Conservation (phyloP, 2,113 vertebrate species). For the Cettia cetti region DNA sequence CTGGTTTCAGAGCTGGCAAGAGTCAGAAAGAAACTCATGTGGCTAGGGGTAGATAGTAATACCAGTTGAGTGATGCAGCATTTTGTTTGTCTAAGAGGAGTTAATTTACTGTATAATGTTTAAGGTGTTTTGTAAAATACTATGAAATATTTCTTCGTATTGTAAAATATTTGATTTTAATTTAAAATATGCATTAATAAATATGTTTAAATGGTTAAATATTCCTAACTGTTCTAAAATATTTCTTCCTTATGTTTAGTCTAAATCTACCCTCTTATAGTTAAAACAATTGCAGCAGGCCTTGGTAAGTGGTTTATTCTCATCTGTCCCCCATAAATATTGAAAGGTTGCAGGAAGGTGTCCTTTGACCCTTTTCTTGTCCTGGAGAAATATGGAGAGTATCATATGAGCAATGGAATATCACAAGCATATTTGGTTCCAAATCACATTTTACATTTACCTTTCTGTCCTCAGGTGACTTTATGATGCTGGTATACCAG, state of each 20-base stretch:
- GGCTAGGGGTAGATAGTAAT: background rate
- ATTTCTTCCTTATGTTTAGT: background rate
- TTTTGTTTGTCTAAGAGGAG: background rate
- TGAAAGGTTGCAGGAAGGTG: background rate
- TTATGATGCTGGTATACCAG: background rate
- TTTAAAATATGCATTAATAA: background rate
- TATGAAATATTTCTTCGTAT: background rate
- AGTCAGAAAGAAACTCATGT: background rate
- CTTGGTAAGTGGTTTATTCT: background rate
- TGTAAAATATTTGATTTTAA: background rate
- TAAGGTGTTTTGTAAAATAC: background rate
- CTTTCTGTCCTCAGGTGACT: background rate
- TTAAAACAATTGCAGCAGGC: background rate
- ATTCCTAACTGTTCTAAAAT: background rate
- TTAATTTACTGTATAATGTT: background rate
- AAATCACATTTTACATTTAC: background rate
- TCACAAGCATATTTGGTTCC: background rate
- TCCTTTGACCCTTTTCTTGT: background rate
- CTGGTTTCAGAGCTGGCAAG: background rate
- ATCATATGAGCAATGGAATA: background rate
- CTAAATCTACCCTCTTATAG: background rate
- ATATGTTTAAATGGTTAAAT: background rate
- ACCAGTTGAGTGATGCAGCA: background rate
- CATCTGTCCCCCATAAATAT: background rate
- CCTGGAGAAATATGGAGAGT: background rate